A percentile compares a stretch with the other conserved stretches of the same genome.
Conservation (phyloP, 2,888 invertebrate species). For the Psylliodes chrysocephalus region DNA sequence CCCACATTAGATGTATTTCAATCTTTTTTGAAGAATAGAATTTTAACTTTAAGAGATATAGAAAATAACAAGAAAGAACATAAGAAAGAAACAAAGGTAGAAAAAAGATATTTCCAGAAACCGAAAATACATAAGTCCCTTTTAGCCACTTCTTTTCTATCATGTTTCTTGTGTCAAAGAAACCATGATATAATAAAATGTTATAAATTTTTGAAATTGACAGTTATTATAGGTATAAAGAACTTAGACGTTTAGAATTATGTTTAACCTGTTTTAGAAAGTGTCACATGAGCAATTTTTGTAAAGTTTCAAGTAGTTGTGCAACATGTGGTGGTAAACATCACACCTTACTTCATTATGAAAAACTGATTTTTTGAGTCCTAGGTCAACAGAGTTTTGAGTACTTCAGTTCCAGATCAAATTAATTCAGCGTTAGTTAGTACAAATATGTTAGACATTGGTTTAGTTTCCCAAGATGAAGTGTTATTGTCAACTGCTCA, state of each 20-base stretch:
- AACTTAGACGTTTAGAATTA: not conserved
- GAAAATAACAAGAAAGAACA: not conserved
- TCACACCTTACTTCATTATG: not conserved
- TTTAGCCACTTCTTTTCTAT: not conserved
- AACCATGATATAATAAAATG: not conserved
- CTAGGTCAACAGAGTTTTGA: not conserved
- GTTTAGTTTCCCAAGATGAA: not conserved
- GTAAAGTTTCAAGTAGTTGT: too few relatives aligned
- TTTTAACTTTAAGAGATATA: not conserved
- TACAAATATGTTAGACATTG: not conserved
- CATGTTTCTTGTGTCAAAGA: conserved; percentile 1
- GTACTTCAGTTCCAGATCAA: not conserved
- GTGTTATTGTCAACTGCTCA: conserved; percentile 1
- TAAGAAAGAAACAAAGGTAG: too few relatives aligned
- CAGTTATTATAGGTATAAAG: not conserved
- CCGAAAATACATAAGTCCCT: not conserved
- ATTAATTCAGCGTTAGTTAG: not conserved
- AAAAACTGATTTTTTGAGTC: too few relatives aligned
- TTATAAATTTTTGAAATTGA: not conserved
- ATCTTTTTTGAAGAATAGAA: too few relatives aligned
- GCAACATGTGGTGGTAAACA: not conserved
- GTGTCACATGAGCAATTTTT: not conserved
- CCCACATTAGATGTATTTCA: not conserved
- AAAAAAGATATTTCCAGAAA: not conserved
- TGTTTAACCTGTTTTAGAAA: conserved; percentile 5